Percentiles rank a stretch among this genome's conserved stretches.
Evolutionary conservation across 2,113 vertebrate genomes (phyloP).

Genomic region (Pangasianodon hypophthalmus): DNA sequence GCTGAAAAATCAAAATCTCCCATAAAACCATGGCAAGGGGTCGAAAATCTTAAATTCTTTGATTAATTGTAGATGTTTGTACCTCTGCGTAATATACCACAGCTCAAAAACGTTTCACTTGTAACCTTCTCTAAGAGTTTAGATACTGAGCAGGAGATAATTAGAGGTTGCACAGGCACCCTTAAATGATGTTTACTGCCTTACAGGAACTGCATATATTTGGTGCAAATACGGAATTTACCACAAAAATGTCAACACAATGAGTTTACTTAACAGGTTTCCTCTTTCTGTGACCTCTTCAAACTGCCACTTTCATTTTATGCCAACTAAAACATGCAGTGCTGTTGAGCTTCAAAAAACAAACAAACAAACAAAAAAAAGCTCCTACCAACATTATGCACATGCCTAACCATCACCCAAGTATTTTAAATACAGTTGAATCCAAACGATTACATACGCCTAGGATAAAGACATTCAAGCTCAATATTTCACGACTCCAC

Average conservation of each 20-base stretch:
- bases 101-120: neutral
- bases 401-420: neutral
- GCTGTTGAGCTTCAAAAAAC: neutral
- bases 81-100: neutral
- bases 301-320: conserved; percentile 37
- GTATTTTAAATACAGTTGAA: neutral
- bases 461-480: neutral
- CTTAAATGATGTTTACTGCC: neutral
- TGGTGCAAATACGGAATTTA: conserved; percentile 16
- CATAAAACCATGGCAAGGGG: neutral
- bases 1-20: neutral
- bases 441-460: neutral
- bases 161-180: too few species aligned
- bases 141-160: neutral
- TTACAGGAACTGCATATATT: neutral
- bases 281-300: conserved; percentile 28
- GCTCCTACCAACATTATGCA: neutral
- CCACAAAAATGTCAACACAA: conserved; percentile 42
- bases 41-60: neutral
- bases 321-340: neutral
- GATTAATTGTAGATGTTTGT: neutral
- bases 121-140: neutral
- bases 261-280: conserved; percentile 20
- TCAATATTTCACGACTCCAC: neutral
- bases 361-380: too few species aligned